Base-by-base conservation (phyloP, 2,888 invertebrate species). In the Apodemia zela region DNA sequence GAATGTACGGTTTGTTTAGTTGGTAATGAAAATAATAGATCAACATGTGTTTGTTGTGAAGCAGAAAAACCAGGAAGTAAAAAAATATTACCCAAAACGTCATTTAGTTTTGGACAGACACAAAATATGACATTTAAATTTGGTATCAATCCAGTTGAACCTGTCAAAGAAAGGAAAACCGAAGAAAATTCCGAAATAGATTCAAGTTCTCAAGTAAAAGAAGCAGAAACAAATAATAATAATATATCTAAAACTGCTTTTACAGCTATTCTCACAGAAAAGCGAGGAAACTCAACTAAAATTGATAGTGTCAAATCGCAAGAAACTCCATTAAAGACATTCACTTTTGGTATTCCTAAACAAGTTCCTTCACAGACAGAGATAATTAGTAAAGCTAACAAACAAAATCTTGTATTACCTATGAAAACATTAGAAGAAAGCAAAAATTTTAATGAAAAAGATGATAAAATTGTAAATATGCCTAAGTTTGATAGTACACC, bases 1-100 rank as follows among this genome's bases (percentile, higher is more conserved):
- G 84, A 87, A 72, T 89, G 89, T 68, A 29, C 75, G 1, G 72
- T 73, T 67, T 89, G 89, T 66, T 77, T 89, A 63, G 85, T 85
- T 2, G 74, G 73, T 66, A 89, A 89, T 69, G 78, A 81, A 3
- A 76, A 66, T 62, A 72, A 80, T 49, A 79, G 72, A 69, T 66
- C 69, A 2, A 76, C 71, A 65, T 89, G 89, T 71, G 69, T 75
- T 57, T 89, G 89, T 67, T 89, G 89, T 67, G 87, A 83, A 0
- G 69, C 78, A 18, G 77, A 76, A 6, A 75, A 71, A 63, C 72
- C 76, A 17, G 76, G 75, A 7, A 49, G 63, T 13, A 58, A 45
- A 17, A 75, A 71, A 54, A 72, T 75, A 69, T 57, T 68, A 4
- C 71, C 71, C 38, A 72, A 72, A 17, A 74, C 73, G 10, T 51